Evolutionary conservation across 2,888 invertebrate genomes (phyloP).

Genomic region (Ophion ventricosus): DNA sequence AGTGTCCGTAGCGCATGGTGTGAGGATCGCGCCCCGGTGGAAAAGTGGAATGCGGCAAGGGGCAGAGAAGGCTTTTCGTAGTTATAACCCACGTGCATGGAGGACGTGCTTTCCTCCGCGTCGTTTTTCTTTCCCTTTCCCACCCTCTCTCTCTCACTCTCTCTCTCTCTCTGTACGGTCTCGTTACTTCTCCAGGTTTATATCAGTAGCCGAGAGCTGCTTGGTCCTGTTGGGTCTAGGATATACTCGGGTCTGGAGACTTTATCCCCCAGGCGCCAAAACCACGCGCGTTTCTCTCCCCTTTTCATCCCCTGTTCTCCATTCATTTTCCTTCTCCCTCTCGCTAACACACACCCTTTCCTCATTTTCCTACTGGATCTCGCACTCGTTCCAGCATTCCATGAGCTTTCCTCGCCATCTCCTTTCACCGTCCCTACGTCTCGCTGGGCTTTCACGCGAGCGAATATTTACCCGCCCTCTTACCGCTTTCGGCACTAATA

Average conservation of each 20-base stretch:
- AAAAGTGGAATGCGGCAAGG: conserved; percentile 44
- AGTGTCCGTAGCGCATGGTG: conserved; percentile 56
- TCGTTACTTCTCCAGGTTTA: conserved; percentile 60
- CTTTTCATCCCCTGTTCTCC: conserved; percentile 10
- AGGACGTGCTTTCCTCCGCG: conserved; percentile 55
- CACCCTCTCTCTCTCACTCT: conserved; percentile 2
- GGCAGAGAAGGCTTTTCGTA: conserved; percentile 46
- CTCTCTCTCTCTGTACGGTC: conserved; percentile 7
- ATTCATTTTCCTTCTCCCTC: background rate
- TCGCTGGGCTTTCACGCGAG: conserved; percentile 45
- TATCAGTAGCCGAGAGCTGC: conserved; percentile 57
- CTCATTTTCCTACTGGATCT: conserved; percentile 56
- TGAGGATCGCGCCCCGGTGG: conserved; percentile 39
- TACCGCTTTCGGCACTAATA: conserved; percentile 78
- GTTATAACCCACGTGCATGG: conserved; percentile 58
- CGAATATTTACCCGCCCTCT: conserved; percentile 76
- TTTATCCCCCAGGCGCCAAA: conserved; percentile 63
- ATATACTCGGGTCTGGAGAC: conserved; percentile 54
- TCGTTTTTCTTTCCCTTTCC: conserved; percentile 21
- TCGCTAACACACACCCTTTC: conserved; percentile 7
- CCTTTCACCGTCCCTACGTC: conserved; percentile 6
- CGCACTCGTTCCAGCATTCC: conserved; percentile 59
- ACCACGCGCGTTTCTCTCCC: conserved; percentile 49
- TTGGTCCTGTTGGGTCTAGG: conserved; percentile 51
- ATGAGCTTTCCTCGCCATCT: conserved; percentile 44